Base-by-base conservation (phyloP, 92 coral and sea anemone genomes). In the Zoanthus gigantus region DNA sequence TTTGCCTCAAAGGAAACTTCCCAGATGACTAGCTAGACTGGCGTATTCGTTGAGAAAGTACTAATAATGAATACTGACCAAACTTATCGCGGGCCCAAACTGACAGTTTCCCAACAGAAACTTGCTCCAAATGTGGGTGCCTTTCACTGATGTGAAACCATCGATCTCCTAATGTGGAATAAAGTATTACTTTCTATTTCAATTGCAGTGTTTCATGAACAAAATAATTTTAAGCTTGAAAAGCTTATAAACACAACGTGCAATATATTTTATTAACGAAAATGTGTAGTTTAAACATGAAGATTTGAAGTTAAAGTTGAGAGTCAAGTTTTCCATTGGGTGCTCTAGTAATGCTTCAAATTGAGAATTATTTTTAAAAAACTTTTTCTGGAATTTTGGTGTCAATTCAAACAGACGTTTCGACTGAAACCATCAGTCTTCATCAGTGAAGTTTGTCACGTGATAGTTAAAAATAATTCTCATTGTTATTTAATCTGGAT, bases 91-190 rank as follows among this genome's bases (percentile, higher is more conserved):
- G 93, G 18, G 98, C 94, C 98, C 98, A 95, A 9, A 97, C 98
- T 15, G 99, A 89, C 46, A 92, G 85, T 63, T 74, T 89, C 10
- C 99, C 99, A 14, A 92, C 96, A 10, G 99, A 95, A 0, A 97
- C 90, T 73, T 90, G 91, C 45, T 68, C 91, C 56, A 97, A 73
- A 73, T 90, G 94, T 17, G 96, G 94, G 37, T 94, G 96, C 61
- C 92, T 90, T 61, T 96, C 93, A 65, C 94, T 89, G 74, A 97
- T 92, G 71, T 94, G 99, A 74, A 93, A 94, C 99, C 99, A 97
- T 57, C 94, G 87, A 58, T 86, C 89, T 5, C 99, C 99, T 97
- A 28, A 46, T 8, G 74, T 13, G 9, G 42, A 60, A 48, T 2
- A n/a, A 9, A 84, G 47, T 46, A 6, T 34, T 2, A 72, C 9